Base-by-base conservation (phyloP, 1,140 invertebrate genomes). In the Kradibia gibbosae region DNA sequence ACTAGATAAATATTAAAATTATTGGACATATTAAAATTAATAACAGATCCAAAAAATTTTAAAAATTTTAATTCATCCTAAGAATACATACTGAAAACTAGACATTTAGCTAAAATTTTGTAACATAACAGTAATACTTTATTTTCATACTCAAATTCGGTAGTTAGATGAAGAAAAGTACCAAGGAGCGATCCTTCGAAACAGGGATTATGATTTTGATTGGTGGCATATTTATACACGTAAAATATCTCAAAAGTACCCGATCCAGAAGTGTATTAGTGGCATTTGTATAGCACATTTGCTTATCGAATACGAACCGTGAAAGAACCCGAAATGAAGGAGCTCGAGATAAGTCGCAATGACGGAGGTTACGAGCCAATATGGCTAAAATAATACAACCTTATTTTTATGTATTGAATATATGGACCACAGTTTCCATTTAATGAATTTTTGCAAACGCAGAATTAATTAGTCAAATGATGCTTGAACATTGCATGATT, bases 121-220 rank as follows among this genome's bases (percentile, higher is more conserved):
- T n/a, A n/a, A n/a, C n/a, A n/a, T n/a, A 48, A 48, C 17, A 10
- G 45, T 10, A 48, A 10, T 48, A 17, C 7, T 48, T 48, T 17
- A 48, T 48, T 48, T 36, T n/a, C 1, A 2, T 4, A 8, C 28
- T 65, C 31, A 1, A 42, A 11, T 13, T 71, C 5, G 10, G 17
- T n/a, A 17, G 22, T 62, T 45, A 28, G 7, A 39, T 31, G 5
- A 20, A 31, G 34, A 48, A 65, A 65, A 77, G 15, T 70, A 70
- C 22, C 28, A 13, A 50, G 53, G 39, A 42, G 60, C 31, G 28
- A 36, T 70, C 39, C 62, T 39, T 57, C 3, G 60, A 77, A 11
- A 15, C 7, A 42, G 73, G 84, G 84, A 87, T 87, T 85, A 82
- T 82, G 78, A 80, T 78, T 86, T 87, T 88, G 86, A 89, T 88